Percentiles rank a stretch among this genome's conserved stretches.
Conservation (phyloP, 2,888 invertebrate genomes). For the Scaptodrosophila latifasciaeformis region DNA sequence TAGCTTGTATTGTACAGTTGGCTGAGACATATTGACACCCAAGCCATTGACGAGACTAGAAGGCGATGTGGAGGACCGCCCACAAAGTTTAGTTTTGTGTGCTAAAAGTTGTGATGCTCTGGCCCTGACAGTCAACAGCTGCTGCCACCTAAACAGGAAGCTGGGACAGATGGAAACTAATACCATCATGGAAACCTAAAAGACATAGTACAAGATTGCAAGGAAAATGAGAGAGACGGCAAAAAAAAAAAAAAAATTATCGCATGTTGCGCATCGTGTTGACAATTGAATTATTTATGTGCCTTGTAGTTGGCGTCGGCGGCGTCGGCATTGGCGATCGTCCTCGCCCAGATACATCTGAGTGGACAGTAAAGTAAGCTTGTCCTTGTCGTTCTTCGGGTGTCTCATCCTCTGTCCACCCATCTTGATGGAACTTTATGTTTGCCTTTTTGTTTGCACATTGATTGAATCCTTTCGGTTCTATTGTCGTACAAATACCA, state of each 20-base stretch:
- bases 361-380: no score
- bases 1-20: no score
- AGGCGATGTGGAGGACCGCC: constrained; percentile 8
- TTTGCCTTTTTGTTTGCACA: constrained; percentile 60
- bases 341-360: background rate
- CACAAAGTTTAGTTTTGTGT: constrained; percentile 10
- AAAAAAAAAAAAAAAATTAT: constrained; percentile 40
- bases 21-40: constrained; percentile 2
- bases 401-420: no score
- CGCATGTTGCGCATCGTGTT: constrained; percentile 60
- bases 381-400: no score
- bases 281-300: constrained; percentile 70
- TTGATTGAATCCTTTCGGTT: constrained; percentile 60
- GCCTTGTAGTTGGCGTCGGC: constrained; percentile 23
- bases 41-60: constrained; percentile 2
- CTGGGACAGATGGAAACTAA: constrained; percentile 2
- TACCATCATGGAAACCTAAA: constrained; percentile 3
- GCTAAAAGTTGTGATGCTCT: no score
- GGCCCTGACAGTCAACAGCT: background rate
- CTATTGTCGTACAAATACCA: background rate
- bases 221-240: background rate
- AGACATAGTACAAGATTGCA: background rate
- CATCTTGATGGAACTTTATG: constrained; percentile 4
- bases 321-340: constrained; percentile 3
- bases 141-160: background rate